These are phyloP conservation scores for Rattus rattus DNA, from an alignment of 2,113 vertebrate genomes.

Conservation along the genomic window DNA sequence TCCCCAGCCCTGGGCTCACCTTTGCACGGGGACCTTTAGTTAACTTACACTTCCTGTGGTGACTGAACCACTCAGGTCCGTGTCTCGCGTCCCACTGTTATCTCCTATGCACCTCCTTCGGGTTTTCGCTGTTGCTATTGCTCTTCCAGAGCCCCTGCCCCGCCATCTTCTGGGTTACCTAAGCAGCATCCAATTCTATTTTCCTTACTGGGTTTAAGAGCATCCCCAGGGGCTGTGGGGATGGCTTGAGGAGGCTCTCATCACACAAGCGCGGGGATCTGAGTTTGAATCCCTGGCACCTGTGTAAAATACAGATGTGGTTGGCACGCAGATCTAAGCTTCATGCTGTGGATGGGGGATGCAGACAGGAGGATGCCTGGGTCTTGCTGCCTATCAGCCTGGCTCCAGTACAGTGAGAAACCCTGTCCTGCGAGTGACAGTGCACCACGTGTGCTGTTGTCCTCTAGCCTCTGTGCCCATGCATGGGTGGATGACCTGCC, in stretches of 20 bases:
- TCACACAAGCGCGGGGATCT: not conserved
- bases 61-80: not conserved
- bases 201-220: not conserved
- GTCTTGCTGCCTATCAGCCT: not conserved
- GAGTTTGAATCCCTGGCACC: not conserved
- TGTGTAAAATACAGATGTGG: not conserved
- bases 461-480: not conserved
- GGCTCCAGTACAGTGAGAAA: not conserved
- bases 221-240: not conserved
- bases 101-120: not conserved
- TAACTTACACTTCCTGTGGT: not conserved
- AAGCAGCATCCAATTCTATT: not conserved
- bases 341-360: not conserved
- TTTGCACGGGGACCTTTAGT: not conserved
- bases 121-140: not conserved
- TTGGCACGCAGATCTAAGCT: no score
- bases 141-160: not conserved
- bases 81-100: not conserved
- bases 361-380: not conserved
- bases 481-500: not conserved
- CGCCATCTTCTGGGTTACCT: not conserved
- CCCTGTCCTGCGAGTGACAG: not conserved
- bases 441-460: rapidly evolving
- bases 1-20: not conserved
- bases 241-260: not conserved